Conservation (phyloP, 2,797 vertebrate genomes). For the Pangasius krempfi region DNA sequence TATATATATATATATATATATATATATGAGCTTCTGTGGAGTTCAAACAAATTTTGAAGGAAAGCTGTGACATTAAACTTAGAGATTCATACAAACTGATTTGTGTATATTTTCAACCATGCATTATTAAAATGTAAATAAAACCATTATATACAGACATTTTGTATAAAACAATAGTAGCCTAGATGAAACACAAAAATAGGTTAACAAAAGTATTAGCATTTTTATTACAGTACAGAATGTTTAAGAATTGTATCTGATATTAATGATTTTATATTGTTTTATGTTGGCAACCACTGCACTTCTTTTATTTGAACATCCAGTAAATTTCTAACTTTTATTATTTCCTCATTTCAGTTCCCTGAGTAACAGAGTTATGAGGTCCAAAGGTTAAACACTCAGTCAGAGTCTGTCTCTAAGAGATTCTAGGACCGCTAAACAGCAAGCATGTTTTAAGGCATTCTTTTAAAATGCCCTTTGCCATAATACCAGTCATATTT, state of each 20-base stretch:
- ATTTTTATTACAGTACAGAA: neutral
- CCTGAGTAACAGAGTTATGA: neutral
- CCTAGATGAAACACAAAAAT: neutral
- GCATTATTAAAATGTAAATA: neutral
- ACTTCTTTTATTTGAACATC: neutral
- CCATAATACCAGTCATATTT: neutral
- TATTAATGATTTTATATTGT: neutral
- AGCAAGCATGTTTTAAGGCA: neutral
- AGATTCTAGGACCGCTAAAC: neutral
- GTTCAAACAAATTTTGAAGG: neutral
- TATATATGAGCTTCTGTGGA: neutral
- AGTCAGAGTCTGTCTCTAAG: neutral
- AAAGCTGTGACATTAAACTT: neutral
- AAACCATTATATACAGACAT: neutral
- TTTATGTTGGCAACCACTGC: neutral
- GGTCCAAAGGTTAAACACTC: neutral
- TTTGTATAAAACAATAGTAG: neutral
- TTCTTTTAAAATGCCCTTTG: neutral
- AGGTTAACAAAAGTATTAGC: neutral
- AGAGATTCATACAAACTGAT: neutral
- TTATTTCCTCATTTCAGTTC: neutral
- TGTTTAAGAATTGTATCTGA: too few species aligned
- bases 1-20: neutral
- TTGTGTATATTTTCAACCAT: neutral
- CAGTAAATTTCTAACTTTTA: slow-evolving; percentile 12